Conservation (phyloP, 2,888 invertebrate species). For the Euphydryas editha region DNA sequence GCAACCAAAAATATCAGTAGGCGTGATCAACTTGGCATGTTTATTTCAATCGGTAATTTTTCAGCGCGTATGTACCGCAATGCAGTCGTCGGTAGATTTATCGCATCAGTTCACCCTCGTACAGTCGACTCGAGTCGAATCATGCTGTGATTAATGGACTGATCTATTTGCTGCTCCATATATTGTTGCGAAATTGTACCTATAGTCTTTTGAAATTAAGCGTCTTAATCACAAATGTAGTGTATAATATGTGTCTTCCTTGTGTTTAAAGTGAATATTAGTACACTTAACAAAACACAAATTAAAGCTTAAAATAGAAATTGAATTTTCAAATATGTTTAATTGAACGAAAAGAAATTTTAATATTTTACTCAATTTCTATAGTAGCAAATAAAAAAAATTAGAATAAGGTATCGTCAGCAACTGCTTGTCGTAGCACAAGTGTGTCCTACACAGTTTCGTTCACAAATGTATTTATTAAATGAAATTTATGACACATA, state of each 20-base stretch:
- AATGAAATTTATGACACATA: no score
- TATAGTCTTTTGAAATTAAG: conserved; percentile 16
- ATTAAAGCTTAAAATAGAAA: no score
- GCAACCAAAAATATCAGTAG: conserved; percentile 46
- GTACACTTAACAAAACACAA: no score
- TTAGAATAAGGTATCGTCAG: no score
- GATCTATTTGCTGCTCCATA: conserved; percentile 64
- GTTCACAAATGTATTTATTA: no score
- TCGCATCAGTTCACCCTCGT: conserved; percentile 59
- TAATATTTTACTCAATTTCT: background rate
- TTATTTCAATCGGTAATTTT: conserved; percentile 76
- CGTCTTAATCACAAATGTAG: background rate
- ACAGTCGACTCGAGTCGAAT: conserved; percentile 63
- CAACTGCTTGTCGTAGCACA: no score
- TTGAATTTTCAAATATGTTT: no score
- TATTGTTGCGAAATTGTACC: conserved; percentile 34
- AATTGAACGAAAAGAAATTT: no score
- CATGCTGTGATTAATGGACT: conserved; percentile 69
- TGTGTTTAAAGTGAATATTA: no score
- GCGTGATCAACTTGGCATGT: conserved; percentile 63
- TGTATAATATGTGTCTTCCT: background rate
- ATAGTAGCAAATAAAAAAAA: no score
- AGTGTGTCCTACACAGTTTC: no score
- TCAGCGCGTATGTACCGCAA: conserved; percentile 67
- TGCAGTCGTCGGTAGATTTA: conserved; percentile 75